Evolutionary conservation across 2,797 vertebrate genomes (phyloP).

Genomic region (Tangara arthus): DNA sequence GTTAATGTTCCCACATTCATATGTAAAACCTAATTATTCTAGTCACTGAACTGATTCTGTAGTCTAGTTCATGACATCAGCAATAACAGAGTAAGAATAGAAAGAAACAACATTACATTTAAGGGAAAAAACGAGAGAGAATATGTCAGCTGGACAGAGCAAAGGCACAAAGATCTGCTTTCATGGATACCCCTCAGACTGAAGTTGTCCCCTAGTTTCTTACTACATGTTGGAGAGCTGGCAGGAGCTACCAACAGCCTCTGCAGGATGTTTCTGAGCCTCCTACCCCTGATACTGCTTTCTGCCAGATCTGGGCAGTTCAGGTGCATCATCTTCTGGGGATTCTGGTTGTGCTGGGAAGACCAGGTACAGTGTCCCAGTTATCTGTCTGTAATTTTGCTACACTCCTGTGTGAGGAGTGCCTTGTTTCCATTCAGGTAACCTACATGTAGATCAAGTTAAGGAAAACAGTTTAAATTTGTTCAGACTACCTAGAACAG

Average conservation of each 20-base stretch:
- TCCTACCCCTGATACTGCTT: too few species aligned
- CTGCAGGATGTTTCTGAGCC: background rate
- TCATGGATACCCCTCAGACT: background rate
- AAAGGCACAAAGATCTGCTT: background rate
- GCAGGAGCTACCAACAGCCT: background rate
- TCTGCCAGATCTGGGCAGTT: background rate
- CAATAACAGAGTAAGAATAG: background rate
- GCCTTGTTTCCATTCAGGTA: background rate
- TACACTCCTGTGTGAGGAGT: background rate
- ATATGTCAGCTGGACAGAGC: background rate
- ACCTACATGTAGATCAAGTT: fast-evolving
- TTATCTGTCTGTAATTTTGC: background rate
- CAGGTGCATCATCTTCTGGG: background rate
- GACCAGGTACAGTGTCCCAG: background rate
- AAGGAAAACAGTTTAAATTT: background rate
- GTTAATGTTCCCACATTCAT: background rate
- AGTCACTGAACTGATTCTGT: background rate
- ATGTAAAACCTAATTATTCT: background rate
- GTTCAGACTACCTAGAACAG: background rate
- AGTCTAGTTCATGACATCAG: background rate
- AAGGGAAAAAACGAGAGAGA: background rate
- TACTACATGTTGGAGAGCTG: background rate
- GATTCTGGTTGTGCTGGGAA: background rate
- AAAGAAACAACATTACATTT: background rate
- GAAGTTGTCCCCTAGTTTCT: background rate